A percentile compares a stretch with the other conserved stretches of the same genome.
These are phyloP conservation scores for Rafetus swinhoei DNA, from an alignment of 2,113 vertebrate genomes.

Conservation along the genomic window DNA sequence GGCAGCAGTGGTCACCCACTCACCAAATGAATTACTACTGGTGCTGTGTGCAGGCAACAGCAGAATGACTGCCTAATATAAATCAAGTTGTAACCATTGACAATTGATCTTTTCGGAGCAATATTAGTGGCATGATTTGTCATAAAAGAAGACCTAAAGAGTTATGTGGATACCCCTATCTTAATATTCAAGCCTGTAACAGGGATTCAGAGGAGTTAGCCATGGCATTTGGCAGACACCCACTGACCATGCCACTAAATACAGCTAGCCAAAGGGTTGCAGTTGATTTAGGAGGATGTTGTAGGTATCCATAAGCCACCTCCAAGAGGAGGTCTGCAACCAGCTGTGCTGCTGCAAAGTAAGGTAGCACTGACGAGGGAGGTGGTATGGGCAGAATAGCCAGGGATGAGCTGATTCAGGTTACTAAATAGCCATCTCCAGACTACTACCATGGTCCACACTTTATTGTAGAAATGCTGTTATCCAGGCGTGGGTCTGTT, in stretches of 20 bases:
- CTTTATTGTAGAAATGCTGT: neutral
- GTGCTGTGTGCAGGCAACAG: neutral
- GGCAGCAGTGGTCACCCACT: neutral
- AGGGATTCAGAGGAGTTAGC: neutral
- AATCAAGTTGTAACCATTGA: neutral
- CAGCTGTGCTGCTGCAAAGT: neutral
- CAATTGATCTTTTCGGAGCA: neutral
- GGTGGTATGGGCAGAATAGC: fast-evolving
- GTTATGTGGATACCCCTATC: neutral
- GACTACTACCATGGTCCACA: fast-evolving
- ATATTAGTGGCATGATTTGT: neutral
- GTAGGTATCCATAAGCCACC: neutral
- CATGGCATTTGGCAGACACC: neutral
- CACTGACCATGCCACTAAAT: neutral
- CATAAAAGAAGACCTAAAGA: neutral
- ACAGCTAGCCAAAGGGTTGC: neutral
- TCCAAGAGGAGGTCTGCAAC: neutral
- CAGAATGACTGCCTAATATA: neutral
- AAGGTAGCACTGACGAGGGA: fast-evolving
- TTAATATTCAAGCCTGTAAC: neutral
- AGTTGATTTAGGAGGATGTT: neutral
- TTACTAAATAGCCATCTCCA: neutral
- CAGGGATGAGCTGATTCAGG: neutral
- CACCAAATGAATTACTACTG: neutral
- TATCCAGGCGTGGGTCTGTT: neutral